phyloP scores from a whole-genome alignment of 2,888 invertebrate genomes.

The Panorpa germanica region DNA sequence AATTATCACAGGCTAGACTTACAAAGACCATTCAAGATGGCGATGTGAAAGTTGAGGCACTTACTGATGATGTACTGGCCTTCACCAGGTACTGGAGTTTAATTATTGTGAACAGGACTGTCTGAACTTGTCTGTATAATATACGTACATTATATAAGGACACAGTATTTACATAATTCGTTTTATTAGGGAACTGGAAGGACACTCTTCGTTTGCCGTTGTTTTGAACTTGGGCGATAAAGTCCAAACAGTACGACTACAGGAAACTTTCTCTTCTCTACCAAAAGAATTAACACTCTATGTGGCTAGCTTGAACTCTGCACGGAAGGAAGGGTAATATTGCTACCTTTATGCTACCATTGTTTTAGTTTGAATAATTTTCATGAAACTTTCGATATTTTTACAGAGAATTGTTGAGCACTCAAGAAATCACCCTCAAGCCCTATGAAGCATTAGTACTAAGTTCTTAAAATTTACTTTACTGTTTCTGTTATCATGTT shows the following conservation, averaged over 20 bases:
- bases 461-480: too few relatives aligned
- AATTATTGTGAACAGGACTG: conserved; percentile 8
- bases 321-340: too few relatives aligned
- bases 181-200: conserved; percentile 18
- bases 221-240: conserved; percentile 35
- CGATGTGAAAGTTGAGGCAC: conserved; percentile 18
- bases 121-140: too few relatives aligned
- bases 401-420: not conserved
- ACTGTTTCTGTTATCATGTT: too few relatives aligned
- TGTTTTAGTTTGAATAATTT: too few relatives aligned
- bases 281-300: too few relatives aligned
- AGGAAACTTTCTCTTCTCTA: too few relatives aligned
- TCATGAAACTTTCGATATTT: too few relatives aligned
- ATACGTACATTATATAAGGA: too few relatives aligned
- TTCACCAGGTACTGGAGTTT: conserved; percentile 28
- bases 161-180: too few relatives aligned
- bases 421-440: not conserved
- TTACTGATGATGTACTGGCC: conserved; percentile 13
- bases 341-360: too few relatives aligned
- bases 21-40: conserved; percentile 25
- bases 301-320: too few relatives aligned
- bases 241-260: conserved; percentile 28
- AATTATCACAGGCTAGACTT: conserved; percentile 28
- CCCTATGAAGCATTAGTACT: not conserved
- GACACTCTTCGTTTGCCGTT: conserved; percentile 23